Conservation (phyloP, 2,113 vertebrate species). For the Cheilinus undulatus region DNA sequence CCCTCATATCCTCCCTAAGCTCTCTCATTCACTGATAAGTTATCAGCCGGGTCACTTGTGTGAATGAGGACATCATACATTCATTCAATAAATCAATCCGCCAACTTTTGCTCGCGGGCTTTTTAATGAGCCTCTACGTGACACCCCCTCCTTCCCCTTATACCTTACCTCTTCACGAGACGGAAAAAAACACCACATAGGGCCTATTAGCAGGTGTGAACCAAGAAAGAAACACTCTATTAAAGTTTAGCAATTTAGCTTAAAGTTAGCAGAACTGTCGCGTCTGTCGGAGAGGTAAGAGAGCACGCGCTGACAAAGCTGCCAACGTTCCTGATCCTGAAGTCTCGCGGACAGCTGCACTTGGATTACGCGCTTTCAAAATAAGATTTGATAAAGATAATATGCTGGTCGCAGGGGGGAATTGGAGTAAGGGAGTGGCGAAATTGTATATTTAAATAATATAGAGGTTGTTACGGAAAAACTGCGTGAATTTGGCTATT, state of each 20-base stretch:
- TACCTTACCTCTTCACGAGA: background rate
- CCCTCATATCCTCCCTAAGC: background rate
- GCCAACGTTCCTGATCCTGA: slow-evolving; percentile 3
- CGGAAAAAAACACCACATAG: background rate
- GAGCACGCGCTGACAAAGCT: slow-evolving; percentile 1
- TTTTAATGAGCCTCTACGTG: slow-evolving; percentile 75
- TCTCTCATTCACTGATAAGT: slow-evolving; percentile 24
- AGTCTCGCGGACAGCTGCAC: slow-evolving; percentile 13
- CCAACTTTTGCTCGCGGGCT: slow-evolving; percentile 70
- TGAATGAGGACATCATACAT: slow-evolving; percentile 71
- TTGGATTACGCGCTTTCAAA: slow-evolving; percentile 9
- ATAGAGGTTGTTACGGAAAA: too few species aligned
- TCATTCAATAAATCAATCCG: slow-evolving; percentile 79
- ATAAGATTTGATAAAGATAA: background rate
- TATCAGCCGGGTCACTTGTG: slow-evolving; percentile 53
- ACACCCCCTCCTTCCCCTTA: slow-evolving; percentile 64
- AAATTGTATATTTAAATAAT: too few species aligned
- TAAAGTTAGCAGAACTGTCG: slow-evolving; percentile 59
- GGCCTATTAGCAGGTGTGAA: slow-evolving; percentile 80
- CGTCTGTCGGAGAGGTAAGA: slow-evolving; percentile 69
- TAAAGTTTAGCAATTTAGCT: slow-evolving; percentile 52
- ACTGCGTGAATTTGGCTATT: too few species aligned
- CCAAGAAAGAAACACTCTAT: slow-evolving; percentile 38
- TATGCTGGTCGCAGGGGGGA: background rate
- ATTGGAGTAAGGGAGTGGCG: too few species aligned